Evolutionary conservation across 2,797 vertebrate species (phyloP), one percentile per base, ranked within the genome.

Genomic region (Limnodromus scolopaceus): DNA sequence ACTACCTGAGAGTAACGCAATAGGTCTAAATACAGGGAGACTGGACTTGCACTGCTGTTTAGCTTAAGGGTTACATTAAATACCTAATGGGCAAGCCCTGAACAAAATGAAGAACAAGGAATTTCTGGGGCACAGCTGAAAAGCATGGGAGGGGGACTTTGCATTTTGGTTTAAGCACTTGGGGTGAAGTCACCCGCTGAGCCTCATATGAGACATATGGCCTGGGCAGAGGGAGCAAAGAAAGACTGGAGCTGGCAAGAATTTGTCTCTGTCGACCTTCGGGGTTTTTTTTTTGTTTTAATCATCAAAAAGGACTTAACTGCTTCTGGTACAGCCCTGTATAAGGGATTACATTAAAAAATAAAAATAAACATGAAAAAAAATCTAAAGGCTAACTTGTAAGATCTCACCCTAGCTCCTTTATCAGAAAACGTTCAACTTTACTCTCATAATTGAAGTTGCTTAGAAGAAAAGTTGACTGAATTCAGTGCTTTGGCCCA

Each of bases 181-280:
- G 20, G 28, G 18, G 18, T 0, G 1, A 81, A 72, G 55, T 58
- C 54, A 84, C 23, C 34, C 63, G 34, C 48, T 39, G 39, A 68
- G 32, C 38, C 20, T 48, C 1, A 0, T 24, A 7, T 5, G 45
- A 84, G 25, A 84, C 28, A 27, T 6, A 76, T 0, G 3, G n/a
- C 22, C 36, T 41, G 27, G 30, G 36, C 28, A 69, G 25, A 75
- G 23, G 6, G 9, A 30, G 4, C 5, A 53, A 87, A 15, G 28
- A 43, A 83, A 86, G 36, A 28, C 34, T 36, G 22, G 28, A 25
- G 8, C 12, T 82, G 69, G 36, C 34, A 74, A 65, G 36, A 36
- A 65, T 55, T 58, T 60, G 25, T 36, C n/a, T 84, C 64, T 36
- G 32, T 36, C 38, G 27, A 38, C 39, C n/a, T 79, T 69, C 49